A percentile compares a stretch with the other conserved stretches of the same genome.
Conservation (phyloP, 1,140 invertebrate genomes). For the Oedothorax gibbosus region DNA sequence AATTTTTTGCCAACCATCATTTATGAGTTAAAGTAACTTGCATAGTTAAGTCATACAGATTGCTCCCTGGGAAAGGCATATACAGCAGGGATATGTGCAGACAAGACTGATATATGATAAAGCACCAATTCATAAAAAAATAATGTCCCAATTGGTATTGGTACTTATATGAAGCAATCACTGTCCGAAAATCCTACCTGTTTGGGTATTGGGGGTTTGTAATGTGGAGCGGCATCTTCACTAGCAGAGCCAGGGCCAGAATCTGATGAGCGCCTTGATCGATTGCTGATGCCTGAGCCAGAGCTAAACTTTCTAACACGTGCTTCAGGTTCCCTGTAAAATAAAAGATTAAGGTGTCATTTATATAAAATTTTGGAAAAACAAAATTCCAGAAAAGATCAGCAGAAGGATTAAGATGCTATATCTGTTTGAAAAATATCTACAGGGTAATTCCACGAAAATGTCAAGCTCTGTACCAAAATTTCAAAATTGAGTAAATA, state of each 20-base stretch:
- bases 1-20: too few relatives aligned
- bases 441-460: neutral
- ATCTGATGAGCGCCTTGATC: slow-evolving; percentile 53
- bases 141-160: neutral
- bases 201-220: slow-evolving; percentile 49
- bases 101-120: too few relatives aligned
- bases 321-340: slow-evolving; percentile 5
- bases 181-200: neutral
- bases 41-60: too few relatives aligned
- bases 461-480: too few relatives aligned
- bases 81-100: too few relatives aligned
- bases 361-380: neutral
- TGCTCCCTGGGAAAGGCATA: too few relatives aligned
- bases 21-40: too few relatives aligned
- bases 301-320: slow-evolving; percentile 35
- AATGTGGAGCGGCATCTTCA: slow-evolving; percentile 28
- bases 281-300: slow-evolving; percentile 44
- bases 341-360: neutral
- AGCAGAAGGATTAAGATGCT: neutral
- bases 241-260: slow-evolving; percentile 40
- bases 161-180: neutral
- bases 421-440: neutral
- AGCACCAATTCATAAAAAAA: neutral
- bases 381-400: neutral
- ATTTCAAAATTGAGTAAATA: too few relatives aligned